Evolutionary conservation across 2,888 invertebrate species (phyloP).

Genomic region (Noctua comes): DNA sequence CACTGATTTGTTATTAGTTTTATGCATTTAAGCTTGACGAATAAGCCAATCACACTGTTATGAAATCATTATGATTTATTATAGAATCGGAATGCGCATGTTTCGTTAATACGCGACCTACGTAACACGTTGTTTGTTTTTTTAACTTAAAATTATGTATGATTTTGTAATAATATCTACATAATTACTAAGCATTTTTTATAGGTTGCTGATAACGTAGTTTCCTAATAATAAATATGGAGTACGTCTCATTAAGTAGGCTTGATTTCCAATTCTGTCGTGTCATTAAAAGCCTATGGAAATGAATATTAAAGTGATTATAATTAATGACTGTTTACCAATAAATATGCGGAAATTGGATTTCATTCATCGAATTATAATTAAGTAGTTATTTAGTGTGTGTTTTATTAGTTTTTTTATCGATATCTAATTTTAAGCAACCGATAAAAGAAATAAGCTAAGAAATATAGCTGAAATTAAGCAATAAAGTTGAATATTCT

Average conservation of each 20-base stretch:
- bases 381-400: not conserved
- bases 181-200: not conserved
- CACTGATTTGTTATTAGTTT: constrained; percentile 23
- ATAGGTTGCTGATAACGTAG: not conserved
- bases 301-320: not conserved
- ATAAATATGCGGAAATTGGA: not conserved
- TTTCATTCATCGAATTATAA: constrained; percentile 18
- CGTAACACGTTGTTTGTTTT: constrained; percentile 45
- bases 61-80: constrained; percentile 44
- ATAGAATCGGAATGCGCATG: constrained; percentile 31
- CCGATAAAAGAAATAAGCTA: not conserved
- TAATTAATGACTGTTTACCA: not conserved
- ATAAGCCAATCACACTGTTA: constrained; percentile 30
- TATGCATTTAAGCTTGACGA: constrained; percentile 32
- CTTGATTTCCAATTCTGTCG: constrained; percentile 16
- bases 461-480: not conserved
- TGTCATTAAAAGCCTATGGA: not conserved
- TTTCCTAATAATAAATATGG: constrained; percentile 28
- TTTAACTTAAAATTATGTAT: constrained; percentile 10
- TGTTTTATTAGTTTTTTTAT: constrained; percentile 3
- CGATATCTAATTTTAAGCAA: not conserved
- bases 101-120: constrained; percentile 14
- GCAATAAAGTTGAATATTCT: not conserved
- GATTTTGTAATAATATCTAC: constrained; percentile 18
- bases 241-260: not conserved